phyloP scores from a whole-genome alignment of 2,797 vertebrate species.

The Tympanoctomys barrerae region DNA sequence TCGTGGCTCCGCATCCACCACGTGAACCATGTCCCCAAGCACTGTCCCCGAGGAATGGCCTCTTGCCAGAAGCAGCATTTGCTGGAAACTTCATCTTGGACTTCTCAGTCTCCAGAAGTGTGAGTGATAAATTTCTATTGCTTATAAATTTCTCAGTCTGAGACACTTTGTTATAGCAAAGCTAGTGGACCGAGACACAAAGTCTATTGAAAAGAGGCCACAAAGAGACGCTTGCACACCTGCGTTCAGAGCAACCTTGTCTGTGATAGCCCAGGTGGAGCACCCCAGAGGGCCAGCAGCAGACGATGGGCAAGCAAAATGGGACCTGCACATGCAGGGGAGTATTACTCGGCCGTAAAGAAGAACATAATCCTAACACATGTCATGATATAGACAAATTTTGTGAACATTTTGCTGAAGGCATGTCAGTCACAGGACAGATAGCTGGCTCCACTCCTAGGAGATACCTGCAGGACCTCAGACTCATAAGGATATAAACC shows the following conservation, averaged over 20 bases:
- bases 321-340: not conserved
- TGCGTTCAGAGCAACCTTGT: too few relatives aligned
- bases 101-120: not conserved
- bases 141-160: not conserved
- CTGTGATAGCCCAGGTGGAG: too few relatives aligned
- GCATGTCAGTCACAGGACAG: not conserved
- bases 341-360: not conserved
- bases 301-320: not conserved
- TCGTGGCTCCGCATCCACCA: not conserved
- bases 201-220: not conserved
- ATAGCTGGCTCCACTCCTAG: not conserved
- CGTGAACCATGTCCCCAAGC: accelerated
- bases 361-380: not conserved
- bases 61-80: too few relatives aligned
- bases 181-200: not conserved
- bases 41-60: accelerated
- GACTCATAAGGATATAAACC: not conserved
- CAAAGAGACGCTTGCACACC: not conserved
- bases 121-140: not conserved
- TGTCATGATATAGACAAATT: too few relatives aligned
- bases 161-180: not conserved
- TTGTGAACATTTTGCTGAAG: not conserved
- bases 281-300: not conserved
- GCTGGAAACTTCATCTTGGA: not conserved
- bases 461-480: not conserved